These are phyloP conservation scores for Campylomormyrus numenius DNA, from an alignment of 2,113 vertebrate species.

Conservation along the genomic window DNA sequence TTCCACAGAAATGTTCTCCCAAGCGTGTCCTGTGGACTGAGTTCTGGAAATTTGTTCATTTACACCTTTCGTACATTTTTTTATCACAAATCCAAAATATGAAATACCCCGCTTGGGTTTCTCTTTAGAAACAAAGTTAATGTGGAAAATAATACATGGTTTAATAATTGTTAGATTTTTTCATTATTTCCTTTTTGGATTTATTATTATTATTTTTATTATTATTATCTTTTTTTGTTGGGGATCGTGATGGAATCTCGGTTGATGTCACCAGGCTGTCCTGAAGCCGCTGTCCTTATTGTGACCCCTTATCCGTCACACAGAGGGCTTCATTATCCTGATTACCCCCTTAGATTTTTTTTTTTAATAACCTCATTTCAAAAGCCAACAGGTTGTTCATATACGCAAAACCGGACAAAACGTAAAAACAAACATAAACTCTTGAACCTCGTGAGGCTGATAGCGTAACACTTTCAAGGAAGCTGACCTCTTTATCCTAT, in stretches of 20 bases:
- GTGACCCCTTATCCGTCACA: not conserved
- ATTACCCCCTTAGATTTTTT: not conserved
- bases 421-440: not conserved
- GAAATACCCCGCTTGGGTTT: not conserved
- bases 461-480: not conserved
- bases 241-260: not conserved
- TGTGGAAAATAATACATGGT: not conserved
- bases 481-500: slow-evolving; percentile 9
- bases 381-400: not conserved
- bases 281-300: not conserved
- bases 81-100: not conserved
- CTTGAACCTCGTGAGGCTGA: not conserved
- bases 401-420: not conserved
- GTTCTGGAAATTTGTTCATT: not conserved
- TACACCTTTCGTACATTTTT: not conserved
- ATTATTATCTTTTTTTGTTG: not conserved
- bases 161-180: not conserved
- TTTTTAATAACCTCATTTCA: not conserved
- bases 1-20: not conserved
- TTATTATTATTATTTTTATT: not conserved
- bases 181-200: not conserved
- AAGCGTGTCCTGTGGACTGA: not conserved
- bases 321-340: not conserved
- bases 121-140: not conserved
- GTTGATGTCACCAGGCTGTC: not conserved